These are phyloP conservation scores for Sarcophaga peregrina DNA, from an alignment of 1,140 invertebrate species.

Conservation along the genomic window DNA sequence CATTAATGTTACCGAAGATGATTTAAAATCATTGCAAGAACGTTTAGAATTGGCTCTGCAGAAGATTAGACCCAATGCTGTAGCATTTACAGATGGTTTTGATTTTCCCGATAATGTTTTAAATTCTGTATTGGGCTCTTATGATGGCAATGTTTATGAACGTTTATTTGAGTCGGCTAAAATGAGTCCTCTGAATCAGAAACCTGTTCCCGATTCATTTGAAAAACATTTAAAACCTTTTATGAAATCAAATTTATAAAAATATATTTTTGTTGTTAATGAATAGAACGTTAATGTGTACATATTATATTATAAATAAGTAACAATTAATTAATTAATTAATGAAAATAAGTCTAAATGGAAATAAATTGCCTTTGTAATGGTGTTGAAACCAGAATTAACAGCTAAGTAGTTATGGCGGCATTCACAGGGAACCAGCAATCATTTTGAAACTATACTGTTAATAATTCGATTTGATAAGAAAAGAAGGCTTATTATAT, in stretches of 20 bases:
- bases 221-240: constrained; percentile 81
- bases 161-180: constrained; percentile 86
- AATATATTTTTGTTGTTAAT: neutral
- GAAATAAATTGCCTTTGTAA: no score
- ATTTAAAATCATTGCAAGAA: constrained; percentile 75
- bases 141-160: constrained; percentile 85
- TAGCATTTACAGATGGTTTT: constrained; percentile 91
- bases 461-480: no score
- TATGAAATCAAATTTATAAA: constrained; percentile 76
- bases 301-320: neutral
- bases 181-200: constrained; percentile 86
- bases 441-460: no score
- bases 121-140: constrained; percentile 84
- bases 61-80: constrained; percentile 85
- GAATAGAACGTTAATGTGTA: no score
- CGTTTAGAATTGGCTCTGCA: constrained; percentile 77
- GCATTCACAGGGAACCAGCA: no score
- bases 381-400: no score
- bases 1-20: constrained; percentile 72
- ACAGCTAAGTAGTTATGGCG: no score
- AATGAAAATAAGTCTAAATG: no score
- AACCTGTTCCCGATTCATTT: constrained; percentile 81
- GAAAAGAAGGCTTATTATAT: no score
- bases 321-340: neutral
- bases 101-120: constrained; percentile 87